Percentiles rank a stretch among this genome's conserved stretches.
These are phyloP conservation scores for Danio choprae DNA, from an alignment of 2,797 vertebrate species.

Conservation along the genomic window DNA sequence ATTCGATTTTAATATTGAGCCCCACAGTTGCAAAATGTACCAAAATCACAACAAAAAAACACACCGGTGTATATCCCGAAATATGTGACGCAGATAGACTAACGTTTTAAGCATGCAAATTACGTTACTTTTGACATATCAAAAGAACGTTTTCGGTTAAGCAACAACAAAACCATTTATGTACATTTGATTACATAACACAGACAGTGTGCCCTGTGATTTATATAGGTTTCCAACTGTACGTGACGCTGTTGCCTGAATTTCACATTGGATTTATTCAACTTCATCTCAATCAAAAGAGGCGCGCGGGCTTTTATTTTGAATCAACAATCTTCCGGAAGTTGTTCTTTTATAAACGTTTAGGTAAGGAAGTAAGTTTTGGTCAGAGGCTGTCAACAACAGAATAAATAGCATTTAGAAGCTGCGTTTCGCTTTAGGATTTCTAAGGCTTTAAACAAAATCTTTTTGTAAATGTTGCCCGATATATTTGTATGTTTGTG, in stretches of 20 bases:
- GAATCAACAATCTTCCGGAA: neutral
- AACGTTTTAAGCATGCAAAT: too few species aligned
- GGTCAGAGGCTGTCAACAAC: neutral
- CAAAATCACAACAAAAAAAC: too few species aligned
- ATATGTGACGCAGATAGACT: too few species aligned
- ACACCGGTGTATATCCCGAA: too few species aligned
- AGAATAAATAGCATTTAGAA: neutral
- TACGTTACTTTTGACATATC: too few species aligned
- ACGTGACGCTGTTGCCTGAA: neutral
- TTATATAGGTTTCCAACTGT: neutral
- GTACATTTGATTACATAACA: too few species aligned
- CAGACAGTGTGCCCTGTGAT: neutral
- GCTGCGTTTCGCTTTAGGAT: neutral
- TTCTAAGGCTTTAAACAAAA: neutral
- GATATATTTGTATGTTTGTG: neutral
- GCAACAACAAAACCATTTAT: too few species aligned
- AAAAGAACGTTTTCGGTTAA: too few species aligned
- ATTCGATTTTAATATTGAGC: too few species aligned
- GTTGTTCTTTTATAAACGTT: neutral
- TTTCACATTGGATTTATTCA: too few species aligned
- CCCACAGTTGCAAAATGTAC: too few species aligned
- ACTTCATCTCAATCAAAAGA: too few species aligned
- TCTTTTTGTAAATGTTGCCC: neutral
- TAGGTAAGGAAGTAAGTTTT: constrained; percentile 5
- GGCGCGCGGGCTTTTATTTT: constrained; percentile 25